phyloP scores from a whole-genome alignment of 2,113 vertebrate species.

The Chlorocebus sabaeus region DNA sequence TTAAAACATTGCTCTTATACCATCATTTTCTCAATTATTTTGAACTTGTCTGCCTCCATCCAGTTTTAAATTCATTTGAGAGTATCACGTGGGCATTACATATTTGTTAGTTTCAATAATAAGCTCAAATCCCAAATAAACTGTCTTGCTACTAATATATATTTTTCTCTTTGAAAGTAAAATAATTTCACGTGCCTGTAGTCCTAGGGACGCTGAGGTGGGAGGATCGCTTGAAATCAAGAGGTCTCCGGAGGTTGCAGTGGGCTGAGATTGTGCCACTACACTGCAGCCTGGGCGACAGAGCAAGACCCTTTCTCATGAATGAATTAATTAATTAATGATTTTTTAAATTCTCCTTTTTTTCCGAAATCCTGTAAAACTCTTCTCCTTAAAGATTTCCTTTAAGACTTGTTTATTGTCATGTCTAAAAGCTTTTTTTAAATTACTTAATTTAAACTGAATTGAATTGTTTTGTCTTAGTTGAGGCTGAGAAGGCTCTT shows the following conservation, averaged over 20 bases:
- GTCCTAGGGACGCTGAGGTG: no score
- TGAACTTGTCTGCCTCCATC: neutral
- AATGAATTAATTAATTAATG: no score
- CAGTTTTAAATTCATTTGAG: neutral
- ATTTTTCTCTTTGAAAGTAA: slow-evolving; percentile 40
- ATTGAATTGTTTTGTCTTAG: neutral
- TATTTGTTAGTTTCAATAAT: neutral
- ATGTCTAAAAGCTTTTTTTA: neutral
- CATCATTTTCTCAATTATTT: neutral
- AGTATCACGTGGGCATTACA: neutral
- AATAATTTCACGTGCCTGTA: neutral
- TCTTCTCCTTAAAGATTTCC: neutral
- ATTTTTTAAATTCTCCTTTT: neutral
- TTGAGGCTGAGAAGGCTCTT: neutral
- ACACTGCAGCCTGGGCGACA: no score
- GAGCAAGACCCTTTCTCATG: no score
- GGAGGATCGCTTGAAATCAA: no score
- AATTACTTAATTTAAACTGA: neutral
- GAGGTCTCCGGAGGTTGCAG: no score
- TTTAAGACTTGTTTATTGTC: neutral
- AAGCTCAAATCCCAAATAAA: neutral
- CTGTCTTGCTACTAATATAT: neutral
- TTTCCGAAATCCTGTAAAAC: neutral
- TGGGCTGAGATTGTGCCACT: no score
- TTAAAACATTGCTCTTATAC: neutral